Evolutionary conservation across 2,113 vertebrate genomes (phyloP), one percentile per base, ranked within the genome.

Genomic region (Crotalus tigris): DNA sequence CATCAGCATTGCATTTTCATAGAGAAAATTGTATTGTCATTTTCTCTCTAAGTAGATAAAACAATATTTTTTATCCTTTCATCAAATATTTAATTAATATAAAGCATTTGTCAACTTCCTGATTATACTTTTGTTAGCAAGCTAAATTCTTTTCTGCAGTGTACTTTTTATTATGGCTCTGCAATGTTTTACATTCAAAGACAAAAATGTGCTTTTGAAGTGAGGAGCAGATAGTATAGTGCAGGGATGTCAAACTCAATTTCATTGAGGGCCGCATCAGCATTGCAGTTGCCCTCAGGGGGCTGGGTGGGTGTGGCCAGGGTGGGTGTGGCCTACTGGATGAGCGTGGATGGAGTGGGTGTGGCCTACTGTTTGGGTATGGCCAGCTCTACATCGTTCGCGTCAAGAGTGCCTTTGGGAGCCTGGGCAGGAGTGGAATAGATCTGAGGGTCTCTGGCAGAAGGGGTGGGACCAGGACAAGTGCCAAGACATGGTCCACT

Each of bases 1-100:
- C 15, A 55, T 57, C 53, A 91, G 44, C 33, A 46, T 91, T 85
- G 23, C 53, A 39, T n/a, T 92, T 89, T 92, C 44, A 58, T 54
- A 87, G 75, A 90, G 44, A 51, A 33, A 51, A 94, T 95, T 91
- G 24, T 90, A 89, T 17, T 0, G 54, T 85, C 39, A 94, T n/a
- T 53, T 95, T 46, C 51, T 26, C 90, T 93, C 91, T 93, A 91
- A 23, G 15, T 94, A 81, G 29, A 2, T 39, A 9, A 44, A 92
- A 23, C 46, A 87, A 26, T 10, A n/a, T 10, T 92, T 91, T 89
- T 87, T 91, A 94, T 2, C 39, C 88, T 64, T 91, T 24, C 12
- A 1, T 1, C 57, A 81, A 81, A 81, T 1, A 81, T 21, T 61
- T 54, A 39, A 61, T 87, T 59, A 55, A 89, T 85, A 55, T 93